Evolutionary conservation across 2,888 invertebrate species (phyloP).

Genomic region (Stenoptilia bipunctidactyla): DNA sequence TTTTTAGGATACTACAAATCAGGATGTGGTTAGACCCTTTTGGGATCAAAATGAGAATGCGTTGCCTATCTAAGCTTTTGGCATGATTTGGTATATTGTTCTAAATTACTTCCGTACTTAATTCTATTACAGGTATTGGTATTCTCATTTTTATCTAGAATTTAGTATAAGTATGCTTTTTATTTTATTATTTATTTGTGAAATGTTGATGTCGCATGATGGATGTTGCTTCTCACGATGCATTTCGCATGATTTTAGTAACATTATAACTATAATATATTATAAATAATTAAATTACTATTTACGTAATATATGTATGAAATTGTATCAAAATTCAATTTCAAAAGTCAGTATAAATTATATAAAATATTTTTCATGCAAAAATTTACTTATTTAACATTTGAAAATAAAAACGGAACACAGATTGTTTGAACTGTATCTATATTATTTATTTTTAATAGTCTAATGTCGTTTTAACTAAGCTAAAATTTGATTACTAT

Average conservation of each 20-base stretch:
- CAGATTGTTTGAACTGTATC: too few relatives aligned
- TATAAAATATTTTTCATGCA: too few relatives aligned
- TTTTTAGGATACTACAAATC: conserved; percentile 7
- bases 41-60: conserved; percentile 64
- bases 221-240: conserved; percentile 49
- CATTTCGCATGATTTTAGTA: conserved; percentile 44
- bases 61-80: not conserved
- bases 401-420: too few relatives aligned
- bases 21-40: conserved; percentile 38
- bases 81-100: conserved; percentile 3
- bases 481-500: too few relatives aligned
- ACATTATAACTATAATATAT: conserved; percentile 2
- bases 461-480: too few relatives aligned
- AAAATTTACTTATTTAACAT: too few relatives aligned
- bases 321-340: not conserved
- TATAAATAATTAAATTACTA: not conserved
- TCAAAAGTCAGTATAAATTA: too few relatives aligned
- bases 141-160: conserved; percentile 63
- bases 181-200: conserved; percentile 23
- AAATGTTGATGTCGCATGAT: conserved; percentile 58
- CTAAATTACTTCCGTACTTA: too few relatives aligned
- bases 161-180: conserved; percentile 29
- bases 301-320: conserved; percentile 3
- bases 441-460: too few relatives aligned
- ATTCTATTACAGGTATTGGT: conserved; percentile 31